Conservation (phyloP, 92 coral and sea anemone genomes). For the Scolanthus callimorphus region DNA sequence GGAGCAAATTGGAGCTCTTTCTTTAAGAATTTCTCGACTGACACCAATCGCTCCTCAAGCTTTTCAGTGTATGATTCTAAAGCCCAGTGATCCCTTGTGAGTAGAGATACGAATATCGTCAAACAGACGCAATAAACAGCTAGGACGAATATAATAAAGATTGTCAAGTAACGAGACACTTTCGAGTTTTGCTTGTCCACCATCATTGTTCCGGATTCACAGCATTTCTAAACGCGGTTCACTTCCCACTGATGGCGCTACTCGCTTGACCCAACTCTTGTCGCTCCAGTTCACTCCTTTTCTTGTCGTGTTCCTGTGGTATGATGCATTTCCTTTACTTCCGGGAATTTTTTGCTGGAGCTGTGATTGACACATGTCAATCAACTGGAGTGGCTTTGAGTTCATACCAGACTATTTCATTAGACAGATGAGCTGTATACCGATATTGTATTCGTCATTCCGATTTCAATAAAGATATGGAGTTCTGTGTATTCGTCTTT, state of each 20-base stretch:
- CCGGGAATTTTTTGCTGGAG: slow-evolving; percentile 3
- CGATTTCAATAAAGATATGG: too few relatives aligned
- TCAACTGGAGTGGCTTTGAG: too few relatives aligned
- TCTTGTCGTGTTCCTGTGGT: slow-evolving; percentile 10
- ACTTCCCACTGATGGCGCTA: slow-evolving; percentile 2
- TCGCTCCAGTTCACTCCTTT: neutral
- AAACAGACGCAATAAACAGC: slow-evolving; percentile 57
- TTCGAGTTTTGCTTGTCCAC: slow-evolving; percentile 22
- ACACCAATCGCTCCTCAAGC: slow-evolving; percentile 43
- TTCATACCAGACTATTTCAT: too few relatives aligned
- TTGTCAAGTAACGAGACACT: slow-evolving; percentile 26
- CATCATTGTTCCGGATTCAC: slow-evolving; percentile 22
- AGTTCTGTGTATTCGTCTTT: too few relatives aligned
- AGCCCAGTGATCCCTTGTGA: slow-evolving; percentile 54
- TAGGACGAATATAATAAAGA: slow-evolving; percentile 28
- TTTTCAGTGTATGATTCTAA: slow-evolving; percentile 45
- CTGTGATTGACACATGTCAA: slow-evolving; percentile 28
- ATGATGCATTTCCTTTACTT: slow-evolving; percentile 12
- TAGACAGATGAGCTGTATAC: too few relatives aligned
- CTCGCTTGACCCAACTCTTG: neutral
- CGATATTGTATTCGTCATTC: too few relatives aligned
- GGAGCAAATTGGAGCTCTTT: too few relatives aligned
- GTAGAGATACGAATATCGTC: slow-evolving; percentile 35
- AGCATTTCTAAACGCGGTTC: slow-evolving; percentile 4
- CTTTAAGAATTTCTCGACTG: slow-evolving; percentile 40